phyloP scores from a whole-genome alignment of 2,113 vertebrate species.

The Psophia crepitans region DNA sequence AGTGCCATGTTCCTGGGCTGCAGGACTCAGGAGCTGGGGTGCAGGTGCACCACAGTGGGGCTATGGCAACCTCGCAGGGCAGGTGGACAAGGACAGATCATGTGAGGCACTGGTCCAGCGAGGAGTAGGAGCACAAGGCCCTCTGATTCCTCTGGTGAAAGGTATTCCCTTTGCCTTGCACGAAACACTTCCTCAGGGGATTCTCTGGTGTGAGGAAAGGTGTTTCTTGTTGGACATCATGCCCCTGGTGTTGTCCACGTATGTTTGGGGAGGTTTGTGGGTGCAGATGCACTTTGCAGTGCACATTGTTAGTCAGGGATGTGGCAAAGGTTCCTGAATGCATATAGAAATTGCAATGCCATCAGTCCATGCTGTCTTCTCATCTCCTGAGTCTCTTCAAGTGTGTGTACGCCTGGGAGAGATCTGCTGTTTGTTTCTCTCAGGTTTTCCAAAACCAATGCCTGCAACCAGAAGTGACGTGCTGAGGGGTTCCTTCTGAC shows the following conservation, averaged over 20 bases:
- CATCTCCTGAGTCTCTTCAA: background rate
- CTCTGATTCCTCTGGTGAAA: background rate
- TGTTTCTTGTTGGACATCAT: background rate
- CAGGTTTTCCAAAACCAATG: background rate
- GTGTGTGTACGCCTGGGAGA: background rate
- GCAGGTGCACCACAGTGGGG: background rate
- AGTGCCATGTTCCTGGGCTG: background rate
- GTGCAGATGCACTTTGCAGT: fast-evolving
- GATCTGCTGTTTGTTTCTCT: background rate
- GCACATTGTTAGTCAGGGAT: background rate
- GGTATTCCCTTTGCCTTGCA: background rate
- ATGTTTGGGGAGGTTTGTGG: background rate
- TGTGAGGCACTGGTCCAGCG: background rate
- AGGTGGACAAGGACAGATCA: background rate
- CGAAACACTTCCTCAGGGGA: background rate
- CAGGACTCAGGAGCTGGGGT: background rate
- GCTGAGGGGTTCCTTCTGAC: background rate
- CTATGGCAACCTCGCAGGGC: fast-evolving
- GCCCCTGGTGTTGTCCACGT: fast-evolving
- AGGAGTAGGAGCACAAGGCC: background rate
- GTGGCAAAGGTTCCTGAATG: background rate
- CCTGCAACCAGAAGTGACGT: background rate
- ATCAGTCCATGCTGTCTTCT: background rate
- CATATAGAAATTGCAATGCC: background rate
- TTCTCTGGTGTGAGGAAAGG: background rate